Conservation (phyloP, 2,113 vertebrate genomes). For the Pteruthius melanotis region DNA sequence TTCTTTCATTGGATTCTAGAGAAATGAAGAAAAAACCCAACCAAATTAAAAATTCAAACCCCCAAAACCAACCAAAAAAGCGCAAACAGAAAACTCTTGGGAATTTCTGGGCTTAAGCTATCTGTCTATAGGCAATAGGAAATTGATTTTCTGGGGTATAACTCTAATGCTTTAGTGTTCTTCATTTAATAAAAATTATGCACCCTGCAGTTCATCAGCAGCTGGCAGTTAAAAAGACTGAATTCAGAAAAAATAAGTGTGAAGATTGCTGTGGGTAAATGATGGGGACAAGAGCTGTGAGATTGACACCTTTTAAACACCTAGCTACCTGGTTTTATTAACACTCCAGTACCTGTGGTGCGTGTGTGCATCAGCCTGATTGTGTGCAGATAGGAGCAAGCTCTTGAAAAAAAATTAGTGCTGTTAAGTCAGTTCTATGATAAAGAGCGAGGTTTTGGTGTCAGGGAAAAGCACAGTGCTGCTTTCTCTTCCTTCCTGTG, state of each 20-base stretch:
- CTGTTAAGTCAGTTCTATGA: neutral
- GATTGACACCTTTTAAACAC: neutral
- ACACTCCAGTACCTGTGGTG: neutral
- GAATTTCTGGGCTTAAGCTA: neutral
- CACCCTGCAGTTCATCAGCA: neutral
- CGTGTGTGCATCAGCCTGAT: neutral
- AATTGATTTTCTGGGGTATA: neutral
- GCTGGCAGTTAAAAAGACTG: neutral
- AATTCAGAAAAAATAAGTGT: neutral
- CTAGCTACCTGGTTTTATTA: neutral
- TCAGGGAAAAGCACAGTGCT: neutral
- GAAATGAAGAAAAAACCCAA: neutral
- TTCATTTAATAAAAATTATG: neutral
- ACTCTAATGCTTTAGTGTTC: neutral
- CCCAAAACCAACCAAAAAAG: neutral
- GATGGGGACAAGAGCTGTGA: neutral
- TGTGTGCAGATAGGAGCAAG: neutral
- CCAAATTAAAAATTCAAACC: neutral
- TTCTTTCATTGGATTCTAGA: neutral
- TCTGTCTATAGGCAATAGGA: neutral
- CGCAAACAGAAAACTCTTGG: neutral
- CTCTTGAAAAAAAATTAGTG: neutral
- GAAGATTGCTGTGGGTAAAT: neutral
- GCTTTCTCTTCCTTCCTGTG: neutral
- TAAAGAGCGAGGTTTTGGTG: neutral